A percentile compares a stretch with the other conserved stretches of the same genome.
Conservation (phyloP, 2,113 vertebrate genomes). For the Thinocorus orbignyianus region DNA sequence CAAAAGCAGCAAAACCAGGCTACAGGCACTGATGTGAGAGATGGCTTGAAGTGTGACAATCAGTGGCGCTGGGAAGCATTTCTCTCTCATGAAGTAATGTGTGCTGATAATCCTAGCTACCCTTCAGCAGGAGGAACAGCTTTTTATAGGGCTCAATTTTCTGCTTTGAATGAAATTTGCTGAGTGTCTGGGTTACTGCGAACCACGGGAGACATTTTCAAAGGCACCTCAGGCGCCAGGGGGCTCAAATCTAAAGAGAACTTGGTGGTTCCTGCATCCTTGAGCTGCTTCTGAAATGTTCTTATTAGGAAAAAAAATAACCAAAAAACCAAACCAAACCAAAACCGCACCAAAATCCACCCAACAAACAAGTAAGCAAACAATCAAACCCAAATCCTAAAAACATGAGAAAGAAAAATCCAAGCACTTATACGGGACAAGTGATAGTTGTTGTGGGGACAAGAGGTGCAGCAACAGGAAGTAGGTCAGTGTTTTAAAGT, state of each 20-base stretch:
- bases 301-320: neutral
- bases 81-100: constrained; percentile 44
- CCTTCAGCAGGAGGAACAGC: neutral
- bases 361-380: neutral
- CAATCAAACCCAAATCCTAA: neutral
- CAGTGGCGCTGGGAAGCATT: constrained; percentile 7
- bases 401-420: neutral
- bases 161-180: constrained; percentile 18
- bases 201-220: neutral
- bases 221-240: neutral
- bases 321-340: neutral
- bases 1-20: neutral
- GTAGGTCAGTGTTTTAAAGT: neutral
- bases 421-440: neutral
- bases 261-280: neutral
- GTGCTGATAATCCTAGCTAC: constrained; percentile 25
- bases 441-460: neutral
- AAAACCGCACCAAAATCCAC: neutral
- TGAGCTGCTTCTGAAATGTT: neutral
- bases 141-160: constrained; percentile 4
- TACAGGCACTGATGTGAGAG: neutral
- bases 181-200: neutral
- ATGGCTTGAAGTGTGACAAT: neutral
- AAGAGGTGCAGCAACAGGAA: neutral
- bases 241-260: neutral